Evolutionary conservation across 2,888 invertebrate species (phyloP).

Genomic region (Rhingia campestris): DNA sequence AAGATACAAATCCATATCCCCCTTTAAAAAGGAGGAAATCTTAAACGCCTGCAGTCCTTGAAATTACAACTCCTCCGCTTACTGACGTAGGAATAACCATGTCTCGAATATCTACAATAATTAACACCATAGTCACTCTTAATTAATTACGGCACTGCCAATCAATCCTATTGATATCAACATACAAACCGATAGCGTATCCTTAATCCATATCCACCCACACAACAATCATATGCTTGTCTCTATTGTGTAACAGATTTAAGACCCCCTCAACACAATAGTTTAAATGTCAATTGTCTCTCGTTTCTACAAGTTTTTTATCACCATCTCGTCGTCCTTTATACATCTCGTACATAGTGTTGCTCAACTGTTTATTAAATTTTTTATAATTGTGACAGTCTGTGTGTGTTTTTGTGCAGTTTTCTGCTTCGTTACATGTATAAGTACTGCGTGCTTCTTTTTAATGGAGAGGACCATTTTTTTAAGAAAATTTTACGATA

Average conservation of each 20-base stretch:
- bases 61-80: neutral
- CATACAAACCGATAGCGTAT: neutral
- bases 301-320: slow-evolving; percentile 25
- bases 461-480: no score
- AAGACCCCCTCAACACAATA: slow-evolving; percentile 13
- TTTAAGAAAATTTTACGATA: no score
- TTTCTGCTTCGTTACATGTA: slow-evolving; percentile 59
- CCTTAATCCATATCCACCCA: neutral
- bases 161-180: neutral
- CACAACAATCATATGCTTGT: slow-evolving; percentile 51
- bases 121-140: slow-evolving; percentile 5
- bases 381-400: slow-evolving; percentile 50
- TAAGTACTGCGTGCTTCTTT: neutral
- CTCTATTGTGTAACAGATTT: slow-evolving; percentile 9
- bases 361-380: slow-evolving; percentile 31
- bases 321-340: slow-evolving; percentile 24
- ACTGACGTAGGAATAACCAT: neutral
- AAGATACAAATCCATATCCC: neutral
- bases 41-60: no score
- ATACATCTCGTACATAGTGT: slow-evolving; percentile 2
- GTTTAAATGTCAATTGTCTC: slow-evolving; percentile 58
- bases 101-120: neutral
- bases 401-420: slow-evolving; percentile 60
- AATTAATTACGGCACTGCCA: slow-evolving; percentile 13
- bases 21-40: no score